A percentile compares a stretch with the other conserved stretches of the same genome.
Conservation (phyloP, 2,888 invertebrate species). For the Caenorhabditis drosophilae region DNA sequence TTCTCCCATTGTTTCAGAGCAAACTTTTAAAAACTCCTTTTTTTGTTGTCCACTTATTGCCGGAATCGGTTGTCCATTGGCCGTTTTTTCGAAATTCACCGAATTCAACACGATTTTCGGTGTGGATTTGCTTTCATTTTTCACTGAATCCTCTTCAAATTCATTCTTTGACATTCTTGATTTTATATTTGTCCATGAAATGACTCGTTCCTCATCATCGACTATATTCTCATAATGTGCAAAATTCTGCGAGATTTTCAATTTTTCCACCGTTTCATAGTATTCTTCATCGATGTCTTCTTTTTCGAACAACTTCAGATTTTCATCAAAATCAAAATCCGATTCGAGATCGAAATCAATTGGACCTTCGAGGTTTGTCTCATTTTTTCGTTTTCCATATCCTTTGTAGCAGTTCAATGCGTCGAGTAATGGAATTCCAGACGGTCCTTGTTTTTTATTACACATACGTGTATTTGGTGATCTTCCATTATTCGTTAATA, state of each 20-base stretch:
- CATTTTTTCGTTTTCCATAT: constrained; percentile 34
- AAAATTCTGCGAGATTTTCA: constrained; percentile 55
- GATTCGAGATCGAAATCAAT: constrained; percentile 49
- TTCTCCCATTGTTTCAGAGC: constrained; percentile 10
- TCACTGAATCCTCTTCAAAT: not conserved
- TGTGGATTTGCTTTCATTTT: not conserved
- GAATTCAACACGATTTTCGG: constrained; percentile 7
- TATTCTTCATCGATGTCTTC: constrained; percentile 42
- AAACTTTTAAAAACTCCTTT: constrained; percentile 22
- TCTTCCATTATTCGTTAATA: constrained; percentile 9
- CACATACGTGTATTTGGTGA: constrained; percentile 4
- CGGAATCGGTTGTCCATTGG: constrained; percentile 27
- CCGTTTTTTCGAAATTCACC: constrained; percentile 26
- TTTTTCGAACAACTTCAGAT: constrained; percentile 57
- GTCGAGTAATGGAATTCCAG: constrained; percentile 57
- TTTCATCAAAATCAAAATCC: constrained; percentile 64
- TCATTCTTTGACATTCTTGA: constrained; percentile 1
- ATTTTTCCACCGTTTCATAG: constrained; percentile 50
- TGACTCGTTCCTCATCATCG: constrained; percentile 52
- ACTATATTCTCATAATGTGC: constrained; percentile 66
- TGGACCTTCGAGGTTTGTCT: constrained; percentile 44
- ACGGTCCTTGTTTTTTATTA: constrained; percentile 41
- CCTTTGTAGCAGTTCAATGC: constrained; percentile 37
- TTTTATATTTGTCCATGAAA: constrained; percentile 56
- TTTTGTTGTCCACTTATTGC: constrained; percentile 27